phyloP scores from a whole-genome alignment of 2,888 invertebrate genomes.

The Drosophila anomelani region DNA sequence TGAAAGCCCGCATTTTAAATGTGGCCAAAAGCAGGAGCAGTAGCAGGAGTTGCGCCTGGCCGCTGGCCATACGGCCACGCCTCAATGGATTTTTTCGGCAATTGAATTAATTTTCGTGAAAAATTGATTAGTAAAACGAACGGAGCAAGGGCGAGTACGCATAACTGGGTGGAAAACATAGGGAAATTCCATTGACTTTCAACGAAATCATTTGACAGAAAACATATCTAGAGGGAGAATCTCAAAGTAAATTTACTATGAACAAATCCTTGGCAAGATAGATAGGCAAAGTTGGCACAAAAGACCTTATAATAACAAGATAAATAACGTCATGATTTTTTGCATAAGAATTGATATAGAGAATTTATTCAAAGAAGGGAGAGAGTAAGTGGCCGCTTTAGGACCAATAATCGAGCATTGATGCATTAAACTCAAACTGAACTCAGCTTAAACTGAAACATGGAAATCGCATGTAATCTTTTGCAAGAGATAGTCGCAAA shows the following conservation, averaged over 20 bases:
- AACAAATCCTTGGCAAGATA: background rate
- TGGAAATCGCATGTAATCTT: background rate
- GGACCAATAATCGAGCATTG: background rate
- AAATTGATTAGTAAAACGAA: constrained; percentile 82
- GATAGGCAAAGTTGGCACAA: background rate
- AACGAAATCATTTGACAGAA: background rate
- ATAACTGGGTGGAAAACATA: background rate
- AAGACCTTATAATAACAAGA: background rate
- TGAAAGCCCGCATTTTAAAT: constrained; percentile 77
- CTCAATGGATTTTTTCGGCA: constrained; percentile 83
- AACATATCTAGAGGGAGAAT: background rate
- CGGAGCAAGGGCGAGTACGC: background rate
- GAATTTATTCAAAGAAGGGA: background rate
- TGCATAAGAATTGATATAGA: too few species aligned
- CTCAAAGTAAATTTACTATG: background rate
- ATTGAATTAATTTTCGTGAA: constrained; percentile 85
- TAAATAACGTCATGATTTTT: too few species aligned
- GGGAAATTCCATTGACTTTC: background rate
- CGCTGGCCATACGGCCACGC: constrained; percentile 71
- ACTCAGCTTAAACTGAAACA: background rate
- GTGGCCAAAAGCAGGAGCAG: constrained; percentile 39
- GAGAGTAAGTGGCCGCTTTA: background rate
- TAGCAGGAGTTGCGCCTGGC: constrained; percentile 15
- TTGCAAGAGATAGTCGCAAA: background rate
- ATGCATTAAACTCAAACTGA: too few species aligned